Evolutionary conservation across 1,140 invertebrate genomes (phyloP), one percentile per base, ranked within the genome.

Genomic region (Cardiocondyla obscurior): DNA sequence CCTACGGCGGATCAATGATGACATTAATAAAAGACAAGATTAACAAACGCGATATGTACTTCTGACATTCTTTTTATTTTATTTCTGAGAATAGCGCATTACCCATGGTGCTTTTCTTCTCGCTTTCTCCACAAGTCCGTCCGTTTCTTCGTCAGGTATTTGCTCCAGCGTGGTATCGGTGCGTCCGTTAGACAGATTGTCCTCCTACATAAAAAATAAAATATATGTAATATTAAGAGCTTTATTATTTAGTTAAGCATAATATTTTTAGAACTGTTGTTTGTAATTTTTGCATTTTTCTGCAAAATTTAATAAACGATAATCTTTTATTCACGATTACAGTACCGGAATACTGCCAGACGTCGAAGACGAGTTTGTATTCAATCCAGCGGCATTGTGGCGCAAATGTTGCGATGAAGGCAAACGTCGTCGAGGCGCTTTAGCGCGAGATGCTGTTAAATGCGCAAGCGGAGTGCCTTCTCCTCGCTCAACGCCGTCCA

Each of bases 361-460:
- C 25, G 77, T 77, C 42, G 69, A 65, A 39, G 82, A 85, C 30
- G 84, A 72, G 51, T 81, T 84, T 6, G 76, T 73, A 16, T 72
- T 84, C 12, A 83, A 22, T 39, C 58, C 83, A 25, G 77, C 19
- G 33, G 62, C 42, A 19, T 90, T 89, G 93, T 93, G 87, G 89
- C 94, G 87, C 39, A 93, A 85, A 85, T 90, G 92, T 74, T 93
- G 92, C 14, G 93, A 92, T 0, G 96, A 96, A 8, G 96, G 96
- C 36, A 95, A 95, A 87, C 96, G 94, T 85, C 96, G 93, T 25
- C 95, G 94, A 2, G 96, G 96, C 85, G 95, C 95, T 91, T 96
- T 96, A 2, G 95, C 95, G 85, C 96, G 92, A 33, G 93, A 95
- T 16, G 96, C 96, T 33, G 96, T 96, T 65, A 96, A 93, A 89